Base-by-base conservation (phyloP, 2,797 vertebrate species). In the Hipposideros larvatus region DNA sequence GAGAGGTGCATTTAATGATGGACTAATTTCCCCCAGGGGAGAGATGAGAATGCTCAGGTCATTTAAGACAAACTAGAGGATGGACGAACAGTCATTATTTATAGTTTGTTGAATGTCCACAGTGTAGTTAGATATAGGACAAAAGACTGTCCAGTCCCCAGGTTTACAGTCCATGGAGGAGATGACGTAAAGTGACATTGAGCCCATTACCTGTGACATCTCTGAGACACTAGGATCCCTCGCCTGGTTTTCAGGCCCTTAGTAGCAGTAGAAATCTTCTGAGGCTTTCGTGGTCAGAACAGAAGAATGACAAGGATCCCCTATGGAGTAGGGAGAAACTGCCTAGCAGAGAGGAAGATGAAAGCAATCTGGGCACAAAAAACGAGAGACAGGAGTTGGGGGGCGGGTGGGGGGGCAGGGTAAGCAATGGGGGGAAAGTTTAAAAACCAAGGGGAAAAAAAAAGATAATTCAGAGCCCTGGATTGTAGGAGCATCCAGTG, bases 231-330 rank as follows among this genome's bases (percentile, higher is more conserved):
- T 26, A 53, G 75, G 37, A 55, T 37, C 34, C 22, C 43, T 21
- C 37, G 24, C 13, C 63, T 85, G 84, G 31, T 78, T 78, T 53
- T 91, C 28, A 80, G 78, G 68, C 10, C 92, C 91, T 94, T 97
- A 79, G 90, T 96, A 83, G 28, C 53, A 48, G 34, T 79, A 70
- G 63, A 85, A 96, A 97, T 86, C 96, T 97, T 51, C 70, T 88
- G 90, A 73, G 46, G n/a, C 11, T 7, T 7, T 66, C 46, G 41
- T 16, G 28, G 80, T 95, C 77, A 11, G 1, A 55, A 48, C 9
- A 24, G 34, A 90, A 18, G 9, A 43, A 34, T 19, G 46, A 26
- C 31, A 48, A 59, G 21, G 8, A 22, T 15, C 2, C 15, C 7
- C 22, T 18, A 2, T 15, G 21, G 73, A 7, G 15, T 0, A 22